Evolutionary conservation across 2,797 vertebrate species (phyloP), one percentile per base, ranked within the genome.

Genomic region (Acrocephalus scirpaceus): DNA sequence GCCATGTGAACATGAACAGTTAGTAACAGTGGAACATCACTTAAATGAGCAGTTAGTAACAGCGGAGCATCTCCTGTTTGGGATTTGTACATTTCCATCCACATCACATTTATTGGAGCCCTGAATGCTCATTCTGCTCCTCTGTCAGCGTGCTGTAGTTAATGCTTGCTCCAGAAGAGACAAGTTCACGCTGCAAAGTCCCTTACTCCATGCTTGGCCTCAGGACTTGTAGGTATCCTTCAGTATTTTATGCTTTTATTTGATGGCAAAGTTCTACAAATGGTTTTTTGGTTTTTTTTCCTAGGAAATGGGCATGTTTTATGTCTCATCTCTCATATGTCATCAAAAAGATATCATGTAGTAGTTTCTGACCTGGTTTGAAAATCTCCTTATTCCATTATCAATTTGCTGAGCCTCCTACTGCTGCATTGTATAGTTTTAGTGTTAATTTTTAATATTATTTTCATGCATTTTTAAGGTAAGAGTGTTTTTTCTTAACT

Each of bases 381-480:
- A 88, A 96, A 90, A 64, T 45, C 48, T 92, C 45, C 38, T n/a
- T 86, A 82, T 86, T 92, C 92, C 83, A 90, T 95, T 93, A 95
- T 92, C 95, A 96, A 90, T 90, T 90, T 96, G 45, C 62, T 71
- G 30, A 94, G 76, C 32, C 57, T 96, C 73, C 53, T 72, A 76
- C 73, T 86, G 82, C 66, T 58, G 73, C 87, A 76, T 64, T 94
- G 70, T 95, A 86, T 86, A 91, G 95, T 96, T 94, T 96, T 80
- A 86, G 70, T 92, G 91, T 97, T 96, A 97, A 97, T 96, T 96
- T 97, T 96, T 96, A 96, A 97, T 97, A 94, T 62, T 97, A 93
- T 97, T 96, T 96, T 96, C 95, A 97, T 97, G 70, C 91, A 96
- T 96, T 96, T 97, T 97, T 96, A 96, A 97, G 95, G 66, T 72